phyloP scores from a whole-genome alignment of 1,140 invertebrate genomes.

The Mya arenaria region DNA sequence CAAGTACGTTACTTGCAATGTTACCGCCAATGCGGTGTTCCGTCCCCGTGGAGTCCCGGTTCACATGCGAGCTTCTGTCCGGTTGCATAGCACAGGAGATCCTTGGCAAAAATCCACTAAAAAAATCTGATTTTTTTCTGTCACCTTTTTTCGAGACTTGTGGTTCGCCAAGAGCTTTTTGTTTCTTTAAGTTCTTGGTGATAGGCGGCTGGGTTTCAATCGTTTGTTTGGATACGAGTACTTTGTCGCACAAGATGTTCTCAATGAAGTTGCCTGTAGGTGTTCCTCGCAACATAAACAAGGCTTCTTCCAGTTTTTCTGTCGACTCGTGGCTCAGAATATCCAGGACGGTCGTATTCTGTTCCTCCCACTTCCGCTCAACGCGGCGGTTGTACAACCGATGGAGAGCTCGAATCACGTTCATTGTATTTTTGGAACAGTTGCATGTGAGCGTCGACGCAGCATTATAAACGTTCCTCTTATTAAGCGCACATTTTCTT shows the following conservation, averaged over 20 bases:
- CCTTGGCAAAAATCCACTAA: too few relatives aligned
- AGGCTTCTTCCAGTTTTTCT: constrained; percentile 40
- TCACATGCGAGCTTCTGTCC: not conserved
- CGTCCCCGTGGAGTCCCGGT: not conserved
- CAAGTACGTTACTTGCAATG: not conserved
- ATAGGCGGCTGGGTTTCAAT: not conserved
- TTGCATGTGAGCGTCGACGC: not conserved
- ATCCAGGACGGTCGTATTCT: constrained; percentile 23
- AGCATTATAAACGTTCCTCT: not conserved
- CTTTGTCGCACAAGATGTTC: constrained; percentile 8
- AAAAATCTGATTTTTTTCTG: too few relatives aligned
- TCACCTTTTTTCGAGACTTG: not conserved
- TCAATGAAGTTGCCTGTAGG: constrained; percentile 35
- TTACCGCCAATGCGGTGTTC: not conserved
- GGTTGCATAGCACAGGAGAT: not conserved
- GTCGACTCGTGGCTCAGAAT: constrained; percentile 26
- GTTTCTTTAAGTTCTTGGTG: not conserved
- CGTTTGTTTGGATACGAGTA: not conserved
- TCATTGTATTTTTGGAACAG: constrained; percentile 22
- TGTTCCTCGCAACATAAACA: constrained; percentile 41
- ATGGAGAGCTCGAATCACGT: constrained; percentile 35
- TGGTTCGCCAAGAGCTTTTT: not conserved
- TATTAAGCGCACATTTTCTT: too few relatives aligned
- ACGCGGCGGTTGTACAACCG: constrained; percentile 29
- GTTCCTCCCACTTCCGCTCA: constrained; percentile 27